These are phyloP conservation scores for Epinotia bilunana DNA, from an alignment of 2,888 invertebrate species.

Conservation along the genomic window DNA sequence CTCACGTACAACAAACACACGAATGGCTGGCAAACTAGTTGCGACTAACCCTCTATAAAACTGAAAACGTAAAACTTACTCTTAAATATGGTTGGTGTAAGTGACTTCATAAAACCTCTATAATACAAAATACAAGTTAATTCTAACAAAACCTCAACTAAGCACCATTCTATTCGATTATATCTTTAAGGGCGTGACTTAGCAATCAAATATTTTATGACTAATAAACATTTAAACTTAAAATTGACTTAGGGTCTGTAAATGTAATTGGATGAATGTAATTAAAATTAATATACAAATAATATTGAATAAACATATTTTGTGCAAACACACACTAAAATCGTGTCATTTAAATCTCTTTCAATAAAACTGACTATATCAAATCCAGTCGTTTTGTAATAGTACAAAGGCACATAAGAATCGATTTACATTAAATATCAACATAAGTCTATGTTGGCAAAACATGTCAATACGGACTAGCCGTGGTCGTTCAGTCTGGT, in stretches of 20 bases:
- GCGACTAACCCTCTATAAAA: slow-evolving; percentile 44
- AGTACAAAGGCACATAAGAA: slow-evolving; percentile 81
- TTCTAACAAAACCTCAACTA: slow-evolving; percentile 77
- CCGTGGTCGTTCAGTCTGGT: slow-evolving; percentile 14
- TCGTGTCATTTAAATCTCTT: slow-evolving; percentile 67
- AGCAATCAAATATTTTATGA: slow-evolving; percentile 77
- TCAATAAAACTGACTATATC: slow-evolving; percentile 72
- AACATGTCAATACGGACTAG: slow-evolving; percentile 56
- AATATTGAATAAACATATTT: slow-evolving; percentile 73
- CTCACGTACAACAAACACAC: slow-evolving; percentile 1
- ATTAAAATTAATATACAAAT: slow-evolving; percentile 67
- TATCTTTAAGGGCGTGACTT: slow-evolving; percentile 75
- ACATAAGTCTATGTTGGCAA: slow-evolving; percentile 54
- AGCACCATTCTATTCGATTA: slow-evolving; percentile 85
- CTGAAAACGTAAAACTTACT: slow-evolving; percentile 62
- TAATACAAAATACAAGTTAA: slow-evolving; percentile 71
- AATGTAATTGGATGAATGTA: slow-evolving; percentile 68
- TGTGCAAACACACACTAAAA: slow-evolving; percentile 78
- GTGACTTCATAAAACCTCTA: slow-evolving; percentile 65
- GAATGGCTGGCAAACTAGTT: slow-evolving; percentile 24
- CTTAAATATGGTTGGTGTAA: slow-evolving; percentile 67
- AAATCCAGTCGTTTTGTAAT: slow-evolving; percentile 77
- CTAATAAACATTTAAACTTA: slow-evolving; percentile 75
- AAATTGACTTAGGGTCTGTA: slow-evolving; percentile 73
- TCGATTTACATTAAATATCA: slow-evolving; percentile 74